Evolutionary conservation across 2,113 vertebrate genomes (phyloP).

Genomic region (Cyanistes caeruleus): DNA sequence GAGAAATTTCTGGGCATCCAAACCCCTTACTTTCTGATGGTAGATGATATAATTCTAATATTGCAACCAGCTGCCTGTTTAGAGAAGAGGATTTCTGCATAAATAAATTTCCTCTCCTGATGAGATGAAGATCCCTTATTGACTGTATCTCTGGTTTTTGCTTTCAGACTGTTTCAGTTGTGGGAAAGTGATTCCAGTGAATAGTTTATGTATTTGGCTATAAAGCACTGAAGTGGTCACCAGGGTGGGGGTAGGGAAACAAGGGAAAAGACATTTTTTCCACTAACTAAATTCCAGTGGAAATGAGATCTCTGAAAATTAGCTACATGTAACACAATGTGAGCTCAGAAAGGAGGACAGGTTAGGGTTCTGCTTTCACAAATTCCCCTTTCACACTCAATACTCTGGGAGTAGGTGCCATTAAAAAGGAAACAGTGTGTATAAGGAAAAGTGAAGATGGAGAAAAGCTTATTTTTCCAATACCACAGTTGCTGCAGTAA

Average conservation of each 20-base stretch:
- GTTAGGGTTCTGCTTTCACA: not conserved
- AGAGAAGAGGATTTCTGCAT: not conserved
- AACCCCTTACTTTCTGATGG: not conserved
- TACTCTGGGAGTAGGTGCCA: not conserved
- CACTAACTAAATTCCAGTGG: not conserved
- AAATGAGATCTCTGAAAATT: not conserved
- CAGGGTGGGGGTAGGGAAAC: too few species aligned
- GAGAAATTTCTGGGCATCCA: not conserved
- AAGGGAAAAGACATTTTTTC: not conserved
- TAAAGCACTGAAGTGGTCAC: not conserved
- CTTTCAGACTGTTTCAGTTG: not conserved
- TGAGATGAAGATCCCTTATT: not conserved
- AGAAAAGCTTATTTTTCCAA: not conserved
- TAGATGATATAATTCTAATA: not conserved
- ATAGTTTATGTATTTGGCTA: not conserved
- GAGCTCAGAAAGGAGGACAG: not conserved
- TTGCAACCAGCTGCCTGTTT: not conserved
- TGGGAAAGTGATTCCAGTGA: not conserved
- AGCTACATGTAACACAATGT: not conserved
- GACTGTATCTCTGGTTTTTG: not conserved
- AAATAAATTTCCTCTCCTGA: not conserved
- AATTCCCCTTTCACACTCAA: not conserved
- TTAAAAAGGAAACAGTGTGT: not conserved
- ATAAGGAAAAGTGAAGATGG: not conserved
- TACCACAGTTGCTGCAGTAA: not conserved